A percentile compares a stretch with the other conserved stretches of the same genome.
phyloP scores from a whole-genome alignment of 2,113 vertebrate genomes.

The Herpetotheres cachinnans region DNA sequence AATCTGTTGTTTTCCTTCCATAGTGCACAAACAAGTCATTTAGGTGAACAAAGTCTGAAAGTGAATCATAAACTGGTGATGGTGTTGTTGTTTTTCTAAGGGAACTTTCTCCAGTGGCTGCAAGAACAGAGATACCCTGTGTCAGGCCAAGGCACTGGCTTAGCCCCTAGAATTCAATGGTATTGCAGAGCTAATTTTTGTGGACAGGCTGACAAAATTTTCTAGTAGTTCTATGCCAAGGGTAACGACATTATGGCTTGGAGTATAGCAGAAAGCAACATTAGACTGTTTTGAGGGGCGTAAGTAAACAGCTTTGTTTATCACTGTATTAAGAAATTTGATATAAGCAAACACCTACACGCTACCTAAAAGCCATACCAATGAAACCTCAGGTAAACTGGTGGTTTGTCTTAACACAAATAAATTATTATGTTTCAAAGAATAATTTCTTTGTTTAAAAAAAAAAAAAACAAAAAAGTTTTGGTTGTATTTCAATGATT shows the following conservation, averaged over 20 bases:
- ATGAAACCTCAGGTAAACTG: neutral
- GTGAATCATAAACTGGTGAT: conserved; percentile 71
- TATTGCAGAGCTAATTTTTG: conserved; percentile 1
- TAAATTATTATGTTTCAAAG: neutral
- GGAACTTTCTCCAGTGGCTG: neutral
- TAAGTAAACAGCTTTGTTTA: conserved; percentile 48
- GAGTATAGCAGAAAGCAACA: neutral
- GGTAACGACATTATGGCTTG: conserved; percentile 21
- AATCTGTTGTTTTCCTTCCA: conserved; percentile 53
- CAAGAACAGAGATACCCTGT: neutral
- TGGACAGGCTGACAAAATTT: neutral
- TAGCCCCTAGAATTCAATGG: neutral
- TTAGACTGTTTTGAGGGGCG: neutral
- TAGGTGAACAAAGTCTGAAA: conserved; percentile 74
- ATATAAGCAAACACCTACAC: neutral
- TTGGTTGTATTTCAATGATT: neutral
- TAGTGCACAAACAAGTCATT: conserved; percentile 68
- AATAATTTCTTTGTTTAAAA: neutral
- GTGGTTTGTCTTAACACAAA: neutral
- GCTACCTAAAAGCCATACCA: neutral
- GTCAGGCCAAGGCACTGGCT: neutral
- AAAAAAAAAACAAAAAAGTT: neutral
- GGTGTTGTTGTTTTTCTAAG: conserved; percentile 47
- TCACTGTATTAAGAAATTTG: neutral
- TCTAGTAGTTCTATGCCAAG: conserved; percentile 11